These are phyloP conservation scores for Drosophila quadrilineata DNA, from an alignment of 1,140 invertebrate species.

Conservation along the genomic window DNA sequence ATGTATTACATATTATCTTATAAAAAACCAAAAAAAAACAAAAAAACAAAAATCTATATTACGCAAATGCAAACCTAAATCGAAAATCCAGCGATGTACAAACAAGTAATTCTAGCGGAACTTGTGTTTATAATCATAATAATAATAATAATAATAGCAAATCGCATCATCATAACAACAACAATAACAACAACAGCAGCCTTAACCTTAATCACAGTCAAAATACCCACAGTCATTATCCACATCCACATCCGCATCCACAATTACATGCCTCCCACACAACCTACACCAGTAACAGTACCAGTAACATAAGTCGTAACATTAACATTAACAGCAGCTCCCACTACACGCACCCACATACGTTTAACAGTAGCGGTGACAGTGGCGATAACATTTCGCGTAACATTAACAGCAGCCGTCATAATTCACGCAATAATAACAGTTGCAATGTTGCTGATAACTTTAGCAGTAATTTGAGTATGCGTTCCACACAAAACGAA, in stretches of 20 bases:
- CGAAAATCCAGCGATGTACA: slow-evolving; percentile 81
- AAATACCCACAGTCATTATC: slow-evolving; percentile 36
- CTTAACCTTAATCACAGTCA: slow-evolving; percentile 60
- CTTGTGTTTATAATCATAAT: slow-evolving; percentile 80
- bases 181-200: slow-evolving; percentile 62
- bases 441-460: slow-evolving; percentile 23
- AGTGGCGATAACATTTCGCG: no score
- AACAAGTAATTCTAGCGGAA: slow-evolving; percentile 81
- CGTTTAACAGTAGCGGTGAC: slow-evolving; percentile 31
- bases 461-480: slow-evolving; percentile 20
- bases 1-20: slow-evolving; percentile 75
- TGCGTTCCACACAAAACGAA: slow-evolving; percentile 23
- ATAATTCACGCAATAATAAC: slow-evolving; percentile 21
- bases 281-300: slow-evolving; percentile 38
- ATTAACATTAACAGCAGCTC: slow-evolving; percentile 48
- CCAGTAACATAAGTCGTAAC: slow-evolving; percentile 43
- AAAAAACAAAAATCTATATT: slow-evolving; percentile 54
- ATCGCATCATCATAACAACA: slow-evolving; percentile 69
- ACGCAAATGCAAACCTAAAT: slow-evolving; percentile 55
- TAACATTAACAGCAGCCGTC: slow-evolving; percentile 30
- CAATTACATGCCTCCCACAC: slow-evolving; percentile 19
- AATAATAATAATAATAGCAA: slow-evolving; percentile 79
- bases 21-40: slow-evolving; percentile 61
- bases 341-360: no score
- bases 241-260: slow-evolving; percentile 22